Evolutionary conservation across 2,888 invertebrate species (phyloP).

Genomic region (Hemithea aestivaria): DNA sequence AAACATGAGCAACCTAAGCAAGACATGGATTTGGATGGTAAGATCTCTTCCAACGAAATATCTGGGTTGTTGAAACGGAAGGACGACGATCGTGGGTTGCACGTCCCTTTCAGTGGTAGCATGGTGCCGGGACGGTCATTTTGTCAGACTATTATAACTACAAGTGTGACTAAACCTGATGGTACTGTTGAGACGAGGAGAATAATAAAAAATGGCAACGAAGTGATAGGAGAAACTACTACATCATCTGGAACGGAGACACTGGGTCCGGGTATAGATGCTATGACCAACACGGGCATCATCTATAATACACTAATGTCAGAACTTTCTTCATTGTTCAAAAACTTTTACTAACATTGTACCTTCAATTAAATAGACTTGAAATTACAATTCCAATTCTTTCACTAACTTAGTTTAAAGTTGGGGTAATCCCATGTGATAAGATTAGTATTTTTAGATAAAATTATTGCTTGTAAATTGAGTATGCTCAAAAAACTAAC

Average conservation of each 20-base stretch:
- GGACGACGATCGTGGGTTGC: slow-evolving; percentile 36
- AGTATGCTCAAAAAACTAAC: too few species aligned
- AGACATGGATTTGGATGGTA: slow-evolving; percentile 65
- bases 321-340: slow-evolving; percentile 56
- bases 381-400: too few species aligned
- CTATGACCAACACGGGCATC: slow-evolving; percentile 35
- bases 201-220: slow-evolving; percentile 65
- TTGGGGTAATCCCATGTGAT: slow-evolving; percentile 3
- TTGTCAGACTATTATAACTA: slow-evolving; percentile 67
- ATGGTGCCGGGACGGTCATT: slow-evolving; percentile 58
- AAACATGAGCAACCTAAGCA: slow-evolving; percentile 41
- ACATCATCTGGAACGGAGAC: slow-evolving; percentile 40
- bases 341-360: slow-evolving; percentile 49
- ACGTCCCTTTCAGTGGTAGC: slow-evolving; percentile 47
- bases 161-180: slow-evolving; percentile 64
- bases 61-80: slow-evolving; percentile 60
- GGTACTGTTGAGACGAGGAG: slow-evolving; percentile 62
- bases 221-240: slow-evolving; percentile 59
- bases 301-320: slow-evolving; percentile 44
- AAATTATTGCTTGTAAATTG: neutral
- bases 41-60: slow-evolving; percentile 65
- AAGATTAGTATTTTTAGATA: neutral
- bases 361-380: too few species aligned
- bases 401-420: too few species aligned
- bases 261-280: slow-evolving; percentile 40